These are phyloP conservation scores for Oreochromis aureus DNA, from an alignment of 2,113 vertebrate species.

Conservation along the genomic window DNA sequence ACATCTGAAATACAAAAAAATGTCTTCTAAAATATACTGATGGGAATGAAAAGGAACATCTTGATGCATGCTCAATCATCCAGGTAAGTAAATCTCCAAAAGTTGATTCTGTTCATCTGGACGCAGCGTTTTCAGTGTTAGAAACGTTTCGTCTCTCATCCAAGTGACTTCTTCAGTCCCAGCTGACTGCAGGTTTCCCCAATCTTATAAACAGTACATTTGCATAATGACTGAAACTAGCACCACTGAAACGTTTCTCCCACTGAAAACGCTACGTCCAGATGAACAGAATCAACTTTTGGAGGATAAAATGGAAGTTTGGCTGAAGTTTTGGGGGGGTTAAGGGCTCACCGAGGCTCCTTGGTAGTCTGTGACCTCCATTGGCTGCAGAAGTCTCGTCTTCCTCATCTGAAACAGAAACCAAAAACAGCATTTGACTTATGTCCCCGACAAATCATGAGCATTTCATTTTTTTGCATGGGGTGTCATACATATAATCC, in stretches of 20 bases:
- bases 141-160: no score
- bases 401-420: constrained; percentile 57
- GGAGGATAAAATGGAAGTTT: background rate
- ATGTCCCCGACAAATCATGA: background rate
- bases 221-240: no score
- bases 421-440: background rate
- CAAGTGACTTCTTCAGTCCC: no score
- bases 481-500: background rate
- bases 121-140: no score
- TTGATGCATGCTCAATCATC: no score
- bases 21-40: background rate
- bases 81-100: no score
- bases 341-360: constrained; percentile 59
- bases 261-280: no score
- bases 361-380: constrained; percentile 60
- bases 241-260: no score
- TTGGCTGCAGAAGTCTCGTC: constrained; percentile 29
- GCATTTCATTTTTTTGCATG: background rate
- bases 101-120: no score
- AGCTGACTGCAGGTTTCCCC: no score
- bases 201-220: no score
- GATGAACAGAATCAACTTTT: no score
- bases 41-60: background rate
- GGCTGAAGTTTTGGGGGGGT: background rate
- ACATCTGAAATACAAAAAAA: background rate